phyloP scores from a whole-genome alignment of 2,113 vertebrate species.

The Platanista minor region DNA sequence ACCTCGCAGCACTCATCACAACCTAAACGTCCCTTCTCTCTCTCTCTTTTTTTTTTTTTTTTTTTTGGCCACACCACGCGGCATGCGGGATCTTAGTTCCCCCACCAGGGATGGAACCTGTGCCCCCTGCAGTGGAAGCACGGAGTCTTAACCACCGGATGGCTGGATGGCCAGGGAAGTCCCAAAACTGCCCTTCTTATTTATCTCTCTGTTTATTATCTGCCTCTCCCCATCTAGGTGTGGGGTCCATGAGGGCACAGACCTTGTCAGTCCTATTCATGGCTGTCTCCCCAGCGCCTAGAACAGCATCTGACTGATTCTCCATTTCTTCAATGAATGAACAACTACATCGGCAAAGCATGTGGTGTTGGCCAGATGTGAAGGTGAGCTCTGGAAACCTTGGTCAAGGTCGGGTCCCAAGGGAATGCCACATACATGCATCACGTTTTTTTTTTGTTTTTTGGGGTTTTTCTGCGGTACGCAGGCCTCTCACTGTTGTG shows the following conservation, averaged over 20 bases:
- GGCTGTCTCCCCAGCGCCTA: neutral
- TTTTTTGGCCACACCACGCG: too few species aligned
- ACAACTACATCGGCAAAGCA: fast-evolving
- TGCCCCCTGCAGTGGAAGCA: too few species aligned
- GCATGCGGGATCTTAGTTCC: too few species aligned
- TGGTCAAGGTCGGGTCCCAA: fast-evolving
- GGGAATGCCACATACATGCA: fast-evolving
- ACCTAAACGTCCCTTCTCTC: neutral
- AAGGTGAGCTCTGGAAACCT: neutral
- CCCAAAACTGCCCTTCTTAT: neutral
- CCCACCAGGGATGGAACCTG: too few species aligned
- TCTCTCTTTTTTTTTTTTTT: too few species aligned
- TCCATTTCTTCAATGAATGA: neutral
- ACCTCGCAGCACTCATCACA: neutral
- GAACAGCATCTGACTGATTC: neutral
- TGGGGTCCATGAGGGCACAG: too few species aligned
- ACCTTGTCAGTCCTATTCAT: neutral
- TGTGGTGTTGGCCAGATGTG: fast-evolving
- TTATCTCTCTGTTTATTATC: neutral
- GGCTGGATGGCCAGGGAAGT: too few species aligned
- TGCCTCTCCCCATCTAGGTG: neutral
- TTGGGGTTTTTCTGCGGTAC: too few species aligned
- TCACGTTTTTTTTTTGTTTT: too few species aligned
- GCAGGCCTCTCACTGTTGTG: too few species aligned
- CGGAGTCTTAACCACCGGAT: too few species aligned